phyloP scores from a whole-genome alignment of 2,113 vertebrate genomes.

The Gambusia holbrooki region DNA sequence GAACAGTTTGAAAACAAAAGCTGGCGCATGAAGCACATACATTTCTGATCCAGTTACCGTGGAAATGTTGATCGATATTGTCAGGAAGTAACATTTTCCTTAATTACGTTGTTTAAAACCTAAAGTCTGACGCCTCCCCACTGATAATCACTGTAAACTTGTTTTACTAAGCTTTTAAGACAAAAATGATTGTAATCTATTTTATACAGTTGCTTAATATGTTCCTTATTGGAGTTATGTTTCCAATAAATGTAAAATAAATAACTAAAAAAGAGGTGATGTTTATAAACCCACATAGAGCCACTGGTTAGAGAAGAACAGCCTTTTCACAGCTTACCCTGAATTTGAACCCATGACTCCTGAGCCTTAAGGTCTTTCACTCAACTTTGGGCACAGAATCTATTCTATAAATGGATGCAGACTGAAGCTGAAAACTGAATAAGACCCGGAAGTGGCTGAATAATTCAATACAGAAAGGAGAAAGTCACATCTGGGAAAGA shows the following conservation, averaged over 20 bases:
- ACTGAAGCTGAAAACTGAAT: conserved; percentile 74
- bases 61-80: conserved; percentile 20
- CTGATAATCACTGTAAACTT: conserved; percentile 36
- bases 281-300: conserved; percentile 45
- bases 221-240: background rate
- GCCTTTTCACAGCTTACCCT: conserved; percentile 47
- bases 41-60: background rate
- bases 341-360: conserved; percentile 67
- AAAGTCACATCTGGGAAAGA: conserved; percentile 78
- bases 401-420: conserved; percentile 68
- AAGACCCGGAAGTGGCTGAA: conserved; percentile 76
- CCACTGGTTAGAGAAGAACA: conserved; percentile 14
- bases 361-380: conserved; percentile 58
- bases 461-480: conserved; percentile 78
- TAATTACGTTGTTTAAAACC: conserved; percentile 23
- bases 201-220: too few relatives aligned
- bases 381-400: conserved; percentile 61
- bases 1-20: background rate
- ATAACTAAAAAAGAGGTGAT: conserved; percentile 24
- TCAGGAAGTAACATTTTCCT: conserved; percentile 13
- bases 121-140: conserved; percentile 13
- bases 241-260: background rate
- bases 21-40: conserved; percentile 15
- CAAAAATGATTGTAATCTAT: background rate
- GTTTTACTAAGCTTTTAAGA: conserved; percentile 13